phyloP scores from a whole-genome alignment of 2,113 vertebrate species.

The Erinaceus europaeus region DNA sequence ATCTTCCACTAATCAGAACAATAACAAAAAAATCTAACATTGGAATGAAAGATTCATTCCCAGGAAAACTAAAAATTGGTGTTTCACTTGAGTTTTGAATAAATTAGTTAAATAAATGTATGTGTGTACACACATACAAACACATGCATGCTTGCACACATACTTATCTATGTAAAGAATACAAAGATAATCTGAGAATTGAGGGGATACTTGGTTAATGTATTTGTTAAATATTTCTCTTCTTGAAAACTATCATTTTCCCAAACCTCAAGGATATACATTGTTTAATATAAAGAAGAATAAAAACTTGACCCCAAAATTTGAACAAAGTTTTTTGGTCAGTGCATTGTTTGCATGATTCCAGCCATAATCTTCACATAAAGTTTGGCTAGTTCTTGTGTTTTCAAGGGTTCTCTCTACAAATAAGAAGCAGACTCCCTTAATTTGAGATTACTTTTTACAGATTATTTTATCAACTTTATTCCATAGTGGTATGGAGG shows the following conservation, averaged over 20 bases:
- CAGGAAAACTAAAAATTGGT: background rate
- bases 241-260: background rate
- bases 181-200: background rate
- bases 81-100: slow-evolving; percentile 20
- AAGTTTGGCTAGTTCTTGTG: background rate
- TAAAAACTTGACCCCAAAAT: background rate
- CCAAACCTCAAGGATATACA: background rate
- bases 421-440: background rate
- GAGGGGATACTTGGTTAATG: background rate
- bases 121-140: no score
- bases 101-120: background rate
- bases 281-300: background rate
- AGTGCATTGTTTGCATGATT: background rate
- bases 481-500: background rate
- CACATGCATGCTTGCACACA: no score
- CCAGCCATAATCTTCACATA: background rate
- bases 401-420: background rate
- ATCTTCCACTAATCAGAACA: background rate
- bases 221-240: background rate
- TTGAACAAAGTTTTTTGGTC: background rate
- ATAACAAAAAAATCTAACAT: background rate
- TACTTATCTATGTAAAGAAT: no score
- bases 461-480: background rate
- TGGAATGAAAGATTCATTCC: background rate
- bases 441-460: background rate